Percentiles rank a stretch among this genome's conserved stretches.
phyloP scores from a whole-genome alignment of 2,888 invertebrate species.

The Ganaspis brasiliensis region DNA sequence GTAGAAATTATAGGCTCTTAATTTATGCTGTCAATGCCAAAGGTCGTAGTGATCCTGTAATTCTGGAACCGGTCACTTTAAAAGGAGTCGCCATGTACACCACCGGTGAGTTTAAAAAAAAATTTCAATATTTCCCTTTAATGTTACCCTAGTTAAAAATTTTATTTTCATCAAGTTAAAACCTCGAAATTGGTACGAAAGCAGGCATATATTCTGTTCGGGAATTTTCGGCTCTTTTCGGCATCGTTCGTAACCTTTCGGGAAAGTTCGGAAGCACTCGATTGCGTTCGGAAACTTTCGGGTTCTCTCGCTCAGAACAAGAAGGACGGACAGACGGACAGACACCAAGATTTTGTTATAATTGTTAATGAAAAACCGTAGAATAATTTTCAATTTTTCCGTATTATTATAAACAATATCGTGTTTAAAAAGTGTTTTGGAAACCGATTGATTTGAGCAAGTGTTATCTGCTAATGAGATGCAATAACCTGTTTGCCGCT shows the following conservation, averaged over 20 bases:
- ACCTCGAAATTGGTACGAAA: too few relatives aligned
- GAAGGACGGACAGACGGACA: too few relatives aligned
- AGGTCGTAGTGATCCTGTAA: constrained; percentile 91
- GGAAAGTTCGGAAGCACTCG: too few relatives aligned
- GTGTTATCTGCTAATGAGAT: constrained; percentile 23
- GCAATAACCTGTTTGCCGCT: constrained; percentile 5
- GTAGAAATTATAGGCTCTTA: constrained; percentile 89
- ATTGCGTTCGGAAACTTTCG: too few relatives aligned
- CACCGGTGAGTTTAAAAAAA: constrained; percentile 67
- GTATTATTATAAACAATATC: background rate
- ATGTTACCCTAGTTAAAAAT: background rate
- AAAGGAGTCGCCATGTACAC: constrained; percentile 87
- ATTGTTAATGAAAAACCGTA: too few relatives aligned
- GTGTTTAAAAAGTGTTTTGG: background rate
- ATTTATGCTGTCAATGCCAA: constrained; percentile 94
- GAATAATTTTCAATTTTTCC: too few relatives aligned
- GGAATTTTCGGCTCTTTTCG: too few relatives aligned
- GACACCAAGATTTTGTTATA: too few relatives aligned
- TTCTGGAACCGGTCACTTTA: constrained; percentile 91
- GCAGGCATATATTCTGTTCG: too few relatives aligned
- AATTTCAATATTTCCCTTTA: too few relatives aligned
- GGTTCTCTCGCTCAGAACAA: too few relatives aligned
- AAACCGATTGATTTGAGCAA: constrained; percentile 20
- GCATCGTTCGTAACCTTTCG: too few relatives aligned
- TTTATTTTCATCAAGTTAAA: background rate